These are phyloP conservation scores for Drosophila incognita DNA, from an alignment of 2,888 invertebrate genomes.

Conservation along the genomic window DNA sequence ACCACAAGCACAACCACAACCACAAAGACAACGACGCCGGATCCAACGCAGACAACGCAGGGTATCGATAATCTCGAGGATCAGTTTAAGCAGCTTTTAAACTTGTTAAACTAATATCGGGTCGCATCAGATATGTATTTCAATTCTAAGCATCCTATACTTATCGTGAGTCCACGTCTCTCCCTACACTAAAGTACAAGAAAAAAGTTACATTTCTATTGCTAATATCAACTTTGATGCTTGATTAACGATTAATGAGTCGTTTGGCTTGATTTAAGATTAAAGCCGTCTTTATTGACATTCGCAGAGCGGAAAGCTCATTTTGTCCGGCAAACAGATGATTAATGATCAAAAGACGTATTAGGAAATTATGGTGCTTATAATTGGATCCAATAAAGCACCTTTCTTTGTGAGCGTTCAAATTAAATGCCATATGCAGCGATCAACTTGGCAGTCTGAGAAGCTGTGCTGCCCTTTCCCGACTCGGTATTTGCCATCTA, in stretches of 20 bases:
- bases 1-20: constrained; percentile 63
- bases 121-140: constrained; percentile 24
- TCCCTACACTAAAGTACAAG: background rate
- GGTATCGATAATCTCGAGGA: constrained; percentile 56
- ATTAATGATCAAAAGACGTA: constrained; percentile 34
- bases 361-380: constrained; percentile 34
- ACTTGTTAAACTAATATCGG: constrained; percentile 71
- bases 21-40: constrained; percentile 40
- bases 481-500: constrained; percentile 60
- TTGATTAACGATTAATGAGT: background rate
- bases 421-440: constrained; percentile 38
- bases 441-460: constrained; percentile 23
- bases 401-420: constrained; percentile 8
- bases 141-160: background rate
- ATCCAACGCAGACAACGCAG: constrained; percentile 42
- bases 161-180: background rate
- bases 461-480: constrained; percentile 12
- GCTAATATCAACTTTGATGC: background rate
- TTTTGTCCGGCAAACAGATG: constrained; percentile 9
- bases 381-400: constrained; percentile 19
- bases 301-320: constrained; percentile 6
- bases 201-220: background rate
- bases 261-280: background rate
- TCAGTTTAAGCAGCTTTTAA: constrained; percentile 76
- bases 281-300: constrained; percentile 15